Evolutionary conservation across 2,797 vertebrate genomes (phyloP), one percentile per base, ranked within the genome.

Genomic region (Leuciscus waleckii): DNA sequence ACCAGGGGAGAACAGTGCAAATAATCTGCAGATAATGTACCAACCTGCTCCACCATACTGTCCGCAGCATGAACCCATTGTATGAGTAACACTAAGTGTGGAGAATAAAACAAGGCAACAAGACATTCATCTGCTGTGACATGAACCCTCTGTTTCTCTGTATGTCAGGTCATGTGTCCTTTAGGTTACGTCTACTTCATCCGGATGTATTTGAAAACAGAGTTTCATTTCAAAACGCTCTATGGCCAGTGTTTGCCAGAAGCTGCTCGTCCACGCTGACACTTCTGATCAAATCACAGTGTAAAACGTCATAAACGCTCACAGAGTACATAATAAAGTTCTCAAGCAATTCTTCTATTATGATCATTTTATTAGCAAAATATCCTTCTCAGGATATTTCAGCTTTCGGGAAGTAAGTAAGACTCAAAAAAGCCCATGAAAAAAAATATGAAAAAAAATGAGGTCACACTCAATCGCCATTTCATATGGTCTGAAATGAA

Each of bases 51-150:
- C 87, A 56, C 89, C 82, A 85, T 87, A 86, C 89, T 90, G 90
- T 92, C 90, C 89, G 85, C 56, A 86, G 81, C 77, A 89, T 87
- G 91, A 93, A 92, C 91, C 92, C 90, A 91, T 87, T 86, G 80
- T 87, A 92, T 92, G 93, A 94, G 93, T 94, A 93, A 90, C 91
- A 90, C 71, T 81, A 85, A 91, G 88, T 88, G 86, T 93, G 92
- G 91, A 92, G 91, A 92, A 93, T 91, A 88, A 90, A 74, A 87
- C 91, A 93, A 92, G 91, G 92, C 92, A 92, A 87, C 71, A 79
- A 58, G 86, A 86, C 87, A 90, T 93, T 93, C 94, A 93, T 93
- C 92, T 90, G 92, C 91, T 90, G 92, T 93, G 91, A 92, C 41
- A 54, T 88, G 79, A 89, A 89, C 86, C 89, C 90, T 88, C 89